Evolutionary conservation across 2,113 vertebrate species (phyloP).

Genomic region (Butastur rufipennis): DNA sequence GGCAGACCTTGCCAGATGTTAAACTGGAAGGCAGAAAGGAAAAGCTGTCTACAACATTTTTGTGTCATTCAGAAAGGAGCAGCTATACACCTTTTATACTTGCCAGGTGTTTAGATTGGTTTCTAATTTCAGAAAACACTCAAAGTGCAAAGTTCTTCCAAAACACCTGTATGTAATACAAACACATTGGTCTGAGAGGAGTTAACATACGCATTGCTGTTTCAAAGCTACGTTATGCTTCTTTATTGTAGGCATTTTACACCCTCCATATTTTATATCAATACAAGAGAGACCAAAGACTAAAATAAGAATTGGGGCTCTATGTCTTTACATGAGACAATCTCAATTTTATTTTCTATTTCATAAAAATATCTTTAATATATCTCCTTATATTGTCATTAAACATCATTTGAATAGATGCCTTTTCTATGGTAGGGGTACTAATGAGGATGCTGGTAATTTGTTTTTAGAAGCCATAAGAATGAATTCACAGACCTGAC

Average conservation of each 20-base stretch:
- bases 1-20: neutral
- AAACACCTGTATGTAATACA: neutral
- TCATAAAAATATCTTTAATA: neutral
- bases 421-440: neutral
- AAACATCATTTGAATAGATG: neutral
- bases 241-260: neutral
- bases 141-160: neutral
- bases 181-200: neutral
- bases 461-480: neutral
- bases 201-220: rapidly evolving
- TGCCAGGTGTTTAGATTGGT: neutral
- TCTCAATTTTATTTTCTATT: neutral
- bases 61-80: neutral
- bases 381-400: neutral
- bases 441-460: neutral
- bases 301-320: neutral
- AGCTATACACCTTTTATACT: neutral
- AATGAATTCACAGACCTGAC: neutral
- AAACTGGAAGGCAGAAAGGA: neutral
- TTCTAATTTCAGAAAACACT: neutral
- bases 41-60: neutral
- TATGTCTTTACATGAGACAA: neutral
- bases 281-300: neutral
- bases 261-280: neutral
- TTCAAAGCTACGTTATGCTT: neutral